A percentile compares a stretch with the other conserved stretches of the same genome.
Conservation (phyloP, 2,113 vertebrate genomes). For the Balaeniceps rex region DNA sequence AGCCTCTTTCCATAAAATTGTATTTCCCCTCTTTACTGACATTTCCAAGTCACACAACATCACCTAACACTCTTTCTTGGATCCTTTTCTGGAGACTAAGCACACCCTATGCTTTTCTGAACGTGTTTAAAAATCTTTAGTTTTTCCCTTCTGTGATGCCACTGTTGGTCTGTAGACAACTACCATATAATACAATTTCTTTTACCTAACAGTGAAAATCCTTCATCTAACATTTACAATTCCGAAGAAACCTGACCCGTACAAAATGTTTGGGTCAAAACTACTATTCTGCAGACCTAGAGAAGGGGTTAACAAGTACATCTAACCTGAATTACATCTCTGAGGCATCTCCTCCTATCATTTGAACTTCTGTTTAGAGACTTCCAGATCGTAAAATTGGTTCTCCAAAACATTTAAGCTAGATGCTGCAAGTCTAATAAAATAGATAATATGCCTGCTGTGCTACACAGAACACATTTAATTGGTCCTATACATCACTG, state of each 20-base stretch:
- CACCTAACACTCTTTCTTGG: not conserved
- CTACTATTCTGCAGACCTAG: not conserved
- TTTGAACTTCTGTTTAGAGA: not conserved
- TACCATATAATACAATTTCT: not conserved
- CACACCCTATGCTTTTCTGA: not conserved
- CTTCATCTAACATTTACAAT: not conserved
- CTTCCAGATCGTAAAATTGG: not conserved
- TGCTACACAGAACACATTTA: not conserved
- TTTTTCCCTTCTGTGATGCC: not conserved
- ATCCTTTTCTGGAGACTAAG: not conserved
- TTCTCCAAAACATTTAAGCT: not conserved
- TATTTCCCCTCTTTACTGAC: not conserved
- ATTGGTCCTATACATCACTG: not conserved
- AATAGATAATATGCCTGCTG: not conserved
- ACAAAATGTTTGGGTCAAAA: not conserved
- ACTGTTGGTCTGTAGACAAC: not conserved
- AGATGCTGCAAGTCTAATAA: not conserved
- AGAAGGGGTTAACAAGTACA: not conserved
- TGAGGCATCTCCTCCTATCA: not conserved
- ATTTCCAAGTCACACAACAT: not conserved
- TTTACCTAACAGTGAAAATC: not conserved
- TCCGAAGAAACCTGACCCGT: not conserved
- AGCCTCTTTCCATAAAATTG: not conserved
- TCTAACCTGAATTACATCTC: not conserved
- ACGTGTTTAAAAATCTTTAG: not conserved